Evolutionary conservation across 2,888 invertebrate genomes (phyloP).

Genomic region (Falcaria lacertinaria): DNA sequence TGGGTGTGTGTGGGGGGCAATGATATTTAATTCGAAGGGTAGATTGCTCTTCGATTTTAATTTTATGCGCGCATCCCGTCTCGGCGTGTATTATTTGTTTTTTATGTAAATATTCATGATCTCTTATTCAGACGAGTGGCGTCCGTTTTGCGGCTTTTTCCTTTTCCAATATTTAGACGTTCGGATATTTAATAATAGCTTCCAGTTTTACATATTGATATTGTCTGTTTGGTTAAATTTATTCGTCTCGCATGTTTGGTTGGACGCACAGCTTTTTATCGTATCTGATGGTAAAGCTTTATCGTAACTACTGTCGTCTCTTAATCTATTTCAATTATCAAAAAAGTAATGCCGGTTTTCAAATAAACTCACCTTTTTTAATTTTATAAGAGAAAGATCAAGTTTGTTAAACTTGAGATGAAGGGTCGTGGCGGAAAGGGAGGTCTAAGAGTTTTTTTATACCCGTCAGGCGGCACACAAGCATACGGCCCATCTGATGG

Average conservation of each 20-base stretch:
- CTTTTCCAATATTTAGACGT: constrained; percentile 59
- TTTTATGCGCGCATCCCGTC: constrained; percentile 78
- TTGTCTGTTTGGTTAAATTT: constrained; percentile 14
- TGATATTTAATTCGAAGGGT: constrained; percentile 79
- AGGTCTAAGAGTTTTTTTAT: too few relatives aligned
- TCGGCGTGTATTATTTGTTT: constrained; percentile 73
- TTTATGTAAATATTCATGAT: constrained; percentile 75
- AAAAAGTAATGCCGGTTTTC: too few relatives aligned
- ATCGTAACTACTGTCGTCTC: too few relatives aligned
- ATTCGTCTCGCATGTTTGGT: constrained; percentile 11
- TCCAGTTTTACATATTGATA: constrained; percentile 40
- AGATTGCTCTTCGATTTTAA: constrained; percentile 77
- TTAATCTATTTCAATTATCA: too few relatives aligned
- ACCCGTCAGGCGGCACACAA: too few relatives aligned
- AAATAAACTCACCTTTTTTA: too few relatives aligned
- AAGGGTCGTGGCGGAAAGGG: too few relatives aligned
- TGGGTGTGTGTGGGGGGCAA: constrained; percentile 65
- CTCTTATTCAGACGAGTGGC: constrained; percentile 68
- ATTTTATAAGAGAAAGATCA: too few relatives aligned
- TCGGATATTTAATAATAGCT: constrained; percentile 54
- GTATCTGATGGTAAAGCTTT: too few relatives aligned
- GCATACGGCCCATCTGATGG: too few relatives aligned
- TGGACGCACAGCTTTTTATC: background rate
- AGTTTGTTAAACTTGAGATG: too few relatives aligned
- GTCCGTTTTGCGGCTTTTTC: constrained; percentile 59